Evolutionary conservation across 2,888 invertebrate species (phyloP).

Genomic region (Ophraella communa): DNA sequence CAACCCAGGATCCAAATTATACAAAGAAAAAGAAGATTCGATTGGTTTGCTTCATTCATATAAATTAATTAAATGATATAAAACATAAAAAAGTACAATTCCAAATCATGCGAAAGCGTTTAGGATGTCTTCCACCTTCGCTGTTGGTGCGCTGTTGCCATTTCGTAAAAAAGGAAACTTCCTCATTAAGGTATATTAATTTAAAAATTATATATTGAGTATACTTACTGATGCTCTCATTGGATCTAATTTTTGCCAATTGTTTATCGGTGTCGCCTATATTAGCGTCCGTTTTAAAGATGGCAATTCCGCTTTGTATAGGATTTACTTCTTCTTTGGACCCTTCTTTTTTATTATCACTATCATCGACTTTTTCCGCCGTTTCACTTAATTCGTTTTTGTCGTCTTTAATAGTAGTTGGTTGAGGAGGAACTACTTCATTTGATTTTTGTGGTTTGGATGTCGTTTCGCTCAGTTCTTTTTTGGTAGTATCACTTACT

Average conservation of each 20-base stretch:
- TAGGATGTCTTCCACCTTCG: no score
- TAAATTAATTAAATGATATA: no score
- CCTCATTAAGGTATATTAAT: no score
- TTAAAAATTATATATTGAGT: not conserved
- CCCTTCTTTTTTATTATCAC: constrained; percentile 10
- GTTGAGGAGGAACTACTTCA: no score
- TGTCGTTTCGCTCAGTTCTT: no score
- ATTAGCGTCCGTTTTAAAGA: constrained; percentile 27
- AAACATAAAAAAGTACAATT: no score
- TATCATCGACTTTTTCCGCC: constrained; percentile 6
- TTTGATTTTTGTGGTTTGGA: constrained; percentile 17
- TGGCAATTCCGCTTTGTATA: constrained; percentile 37
- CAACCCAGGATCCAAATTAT: no score
- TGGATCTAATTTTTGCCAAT: constrained; percentile 28
- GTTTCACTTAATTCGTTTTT: constrained; percentile 6
- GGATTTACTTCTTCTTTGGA: constrained; percentile 27
- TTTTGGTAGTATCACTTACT: not conserved
- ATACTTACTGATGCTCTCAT: constrained; percentile 36
- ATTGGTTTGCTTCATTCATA: no score
- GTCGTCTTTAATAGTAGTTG: constrained; percentile 9
- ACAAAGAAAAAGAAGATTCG: no score
- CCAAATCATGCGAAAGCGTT: no score
- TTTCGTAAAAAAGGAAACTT: no score
- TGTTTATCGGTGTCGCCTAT: constrained; percentile 33
- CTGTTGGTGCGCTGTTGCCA: no score